Evolutionary conservation across 1,140 invertebrate genomes (phyloP), one percentile per base, ranked within the genome.

Genomic region (Nasonia giraulti): DNA sequence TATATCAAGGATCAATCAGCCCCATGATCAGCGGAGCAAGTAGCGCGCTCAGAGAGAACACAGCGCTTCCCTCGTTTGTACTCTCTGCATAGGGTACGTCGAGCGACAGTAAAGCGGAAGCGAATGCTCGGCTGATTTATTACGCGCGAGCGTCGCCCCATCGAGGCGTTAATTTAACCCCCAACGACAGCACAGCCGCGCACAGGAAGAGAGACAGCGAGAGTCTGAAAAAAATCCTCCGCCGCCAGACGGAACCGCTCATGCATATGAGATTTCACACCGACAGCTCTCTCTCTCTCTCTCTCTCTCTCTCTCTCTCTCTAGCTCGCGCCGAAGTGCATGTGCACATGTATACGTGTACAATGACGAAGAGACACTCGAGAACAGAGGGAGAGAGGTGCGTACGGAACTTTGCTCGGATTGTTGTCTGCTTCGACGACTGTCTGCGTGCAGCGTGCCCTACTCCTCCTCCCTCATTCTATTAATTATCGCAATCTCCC

Each of bases 401-500:
- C 20, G 40, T 76, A 37, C 33, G 7, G 44, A n/a, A 40, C 12
- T 40, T 74, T 11, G 55, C 55, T 62, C 55, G 55, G 55, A 62
- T n/a, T 62, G 55, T 62, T 62, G 55, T 62, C 55, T 44, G 40
- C 40, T 44, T 44, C 40, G 40, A 44, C 40, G 68, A 71, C 27
- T 71, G 68, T 75, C n/a, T 33, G 77, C 2, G n/a, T 33, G 44
- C 47, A 20, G 20, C 6, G 20, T 69, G 69, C 50, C 27, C n/a
- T 37, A 4, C 33, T 37, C 33, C 33, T 50, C 55, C 73, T 23
- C 27, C 69, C 40, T 55, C 83, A 20, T 75, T 80, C 83, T 84
- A 84, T 84, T 84, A 84, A 84, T 84, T 84, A 84, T 80, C 78
- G 83, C 76, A 44, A 84, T 84, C 82, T 75, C 82, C 55, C 82